phyloP scores from a whole-genome alignment of 2,888 invertebrate species.

The Hyposoter didymator region DNA sequence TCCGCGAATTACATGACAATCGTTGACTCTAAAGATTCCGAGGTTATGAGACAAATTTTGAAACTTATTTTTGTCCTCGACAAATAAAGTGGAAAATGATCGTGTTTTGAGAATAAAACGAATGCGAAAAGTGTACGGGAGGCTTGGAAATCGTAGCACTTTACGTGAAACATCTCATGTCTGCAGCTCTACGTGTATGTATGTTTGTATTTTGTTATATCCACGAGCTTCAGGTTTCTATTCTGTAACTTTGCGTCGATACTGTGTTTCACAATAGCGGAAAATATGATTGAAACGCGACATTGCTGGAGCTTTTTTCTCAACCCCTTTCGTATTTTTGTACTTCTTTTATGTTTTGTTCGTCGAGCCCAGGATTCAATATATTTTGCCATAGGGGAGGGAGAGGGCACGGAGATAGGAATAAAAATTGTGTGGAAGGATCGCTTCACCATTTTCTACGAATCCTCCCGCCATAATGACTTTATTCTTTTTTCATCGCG shows the following conservation, averaged over 20 bases:
- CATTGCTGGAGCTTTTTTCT: conserved; percentile 69
- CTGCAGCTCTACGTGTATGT: neutral
- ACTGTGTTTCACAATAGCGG: conserved; percentile 70
- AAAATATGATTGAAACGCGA: conserved; percentile 75
- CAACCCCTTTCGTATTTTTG: conserved; percentile 54
- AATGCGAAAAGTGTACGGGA: neutral
- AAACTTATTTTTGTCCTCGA: neutral
- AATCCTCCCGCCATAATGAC: neutral
- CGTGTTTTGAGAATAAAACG: neutral
- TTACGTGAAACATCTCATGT: neutral
- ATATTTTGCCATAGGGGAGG: conserved; percentile 20
- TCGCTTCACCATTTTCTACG: neutral
- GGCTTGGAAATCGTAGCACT: neutral
- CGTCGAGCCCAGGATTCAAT: conserved; percentile 46
- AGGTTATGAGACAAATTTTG: neutral
- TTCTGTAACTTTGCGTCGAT: conserved; percentile 69
- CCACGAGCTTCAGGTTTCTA: conserved; percentile 44
- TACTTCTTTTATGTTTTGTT: conserved; percentile 69
- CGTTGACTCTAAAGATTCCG: neutral
- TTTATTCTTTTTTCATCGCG: neutral
- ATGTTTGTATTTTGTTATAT: conserved; percentile 10
- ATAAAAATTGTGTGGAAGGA: neutral
- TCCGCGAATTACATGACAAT: neutral
- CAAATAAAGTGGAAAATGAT: neutral
- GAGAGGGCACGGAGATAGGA: conserved; percentile 2